phyloP scores from a whole-genome alignment of 2,113 vertebrate species.

The Pollachius pollachius region DNA sequence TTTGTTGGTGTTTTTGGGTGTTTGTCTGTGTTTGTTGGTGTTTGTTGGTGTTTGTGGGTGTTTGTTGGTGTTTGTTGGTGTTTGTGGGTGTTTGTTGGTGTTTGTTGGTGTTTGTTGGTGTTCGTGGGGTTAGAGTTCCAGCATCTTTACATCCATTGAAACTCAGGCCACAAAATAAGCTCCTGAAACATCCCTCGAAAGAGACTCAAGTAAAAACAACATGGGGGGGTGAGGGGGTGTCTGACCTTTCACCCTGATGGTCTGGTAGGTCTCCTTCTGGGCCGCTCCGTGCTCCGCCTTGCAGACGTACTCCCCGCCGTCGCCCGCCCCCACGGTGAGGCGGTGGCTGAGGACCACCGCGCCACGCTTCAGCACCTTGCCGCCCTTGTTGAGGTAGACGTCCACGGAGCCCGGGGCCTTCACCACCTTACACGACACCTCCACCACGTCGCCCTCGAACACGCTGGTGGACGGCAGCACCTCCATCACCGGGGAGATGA shows the following conservation, averaged over 20 bases:
- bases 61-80: too few relatives aligned
- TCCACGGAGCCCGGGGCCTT: not conserved
- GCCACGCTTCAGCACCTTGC: conserved; percentile 29
- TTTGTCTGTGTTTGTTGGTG: too few relatives aligned
- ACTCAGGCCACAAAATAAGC: not conserved
- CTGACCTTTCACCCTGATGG: conserved; percentile 58
- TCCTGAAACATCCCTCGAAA: not conserved
- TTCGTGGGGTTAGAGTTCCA: too few relatives aligned
- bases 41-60: too few relatives aligned
- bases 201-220: not conserved
- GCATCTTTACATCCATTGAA: too few relatives aligned
- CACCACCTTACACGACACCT: conserved; percentile 57
- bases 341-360: conserved; percentile 10
- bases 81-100: too few relatives aligned
- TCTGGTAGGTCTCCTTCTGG: conserved; percentile 36
- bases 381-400: conserved; percentile 48
- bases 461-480: conserved; percentile 29
- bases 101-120: not conserved
- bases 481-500: conserved; percentile 53
- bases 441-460: conserved; percentile 60
- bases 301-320: conserved; percentile 66
- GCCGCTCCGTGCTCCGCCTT: conserved; percentile 52
- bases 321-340: conserved; percentile 4
- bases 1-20: too few relatives aligned
- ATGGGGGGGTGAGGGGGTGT: not conserved